These are phyloP conservation scores for Allygus modestus DNA, from an alignment of 2,888 invertebrate species.

Conservation along the genomic window DNA sequence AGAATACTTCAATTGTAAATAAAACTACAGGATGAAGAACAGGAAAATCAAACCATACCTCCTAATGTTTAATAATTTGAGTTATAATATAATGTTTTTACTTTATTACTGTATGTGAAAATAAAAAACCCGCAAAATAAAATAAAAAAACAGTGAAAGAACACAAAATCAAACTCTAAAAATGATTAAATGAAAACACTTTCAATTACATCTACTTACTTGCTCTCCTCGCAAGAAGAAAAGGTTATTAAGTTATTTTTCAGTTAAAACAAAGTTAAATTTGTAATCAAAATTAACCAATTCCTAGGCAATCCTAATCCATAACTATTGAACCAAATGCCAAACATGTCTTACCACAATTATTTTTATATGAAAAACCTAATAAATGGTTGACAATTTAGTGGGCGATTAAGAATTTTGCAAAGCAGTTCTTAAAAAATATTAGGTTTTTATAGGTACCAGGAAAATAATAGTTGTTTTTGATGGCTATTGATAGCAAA, in stretches of 20 bases:
- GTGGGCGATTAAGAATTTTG: too few species aligned
- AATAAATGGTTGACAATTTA: too few species aligned
- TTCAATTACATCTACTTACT: constrained; percentile 2
- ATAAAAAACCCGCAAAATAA: constrained; percentile 16
- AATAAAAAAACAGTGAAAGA: constrained; percentile 16
- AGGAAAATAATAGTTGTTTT: too few species aligned
- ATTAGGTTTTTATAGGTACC: too few species aligned
- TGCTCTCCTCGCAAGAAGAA: constrained; percentile 28
- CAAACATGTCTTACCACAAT: too few species aligned
- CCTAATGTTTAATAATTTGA: too few species aligned
- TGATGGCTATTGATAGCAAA: too few species aligned
- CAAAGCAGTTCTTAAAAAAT: too few species aligned
- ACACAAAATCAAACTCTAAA: constrained; percentile 35
- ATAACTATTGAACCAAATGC: too few species aligned
- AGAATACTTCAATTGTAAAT: background rate
- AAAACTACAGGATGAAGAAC: background rate
- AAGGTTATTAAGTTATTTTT: background rate
- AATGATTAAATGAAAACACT: constrained; percentile 17
- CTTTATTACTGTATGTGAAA: background rate
- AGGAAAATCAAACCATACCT: background rate
- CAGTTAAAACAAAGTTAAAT: background rate
- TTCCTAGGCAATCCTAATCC: too few species aligned
- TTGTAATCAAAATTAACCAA: background rate
- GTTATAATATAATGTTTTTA: background rate
- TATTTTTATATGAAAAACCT: too few species aligned